phyloP scores from a whole-genome alignment of 1,140 invertebrate species.

The Scaptomyza montana region DNA sequence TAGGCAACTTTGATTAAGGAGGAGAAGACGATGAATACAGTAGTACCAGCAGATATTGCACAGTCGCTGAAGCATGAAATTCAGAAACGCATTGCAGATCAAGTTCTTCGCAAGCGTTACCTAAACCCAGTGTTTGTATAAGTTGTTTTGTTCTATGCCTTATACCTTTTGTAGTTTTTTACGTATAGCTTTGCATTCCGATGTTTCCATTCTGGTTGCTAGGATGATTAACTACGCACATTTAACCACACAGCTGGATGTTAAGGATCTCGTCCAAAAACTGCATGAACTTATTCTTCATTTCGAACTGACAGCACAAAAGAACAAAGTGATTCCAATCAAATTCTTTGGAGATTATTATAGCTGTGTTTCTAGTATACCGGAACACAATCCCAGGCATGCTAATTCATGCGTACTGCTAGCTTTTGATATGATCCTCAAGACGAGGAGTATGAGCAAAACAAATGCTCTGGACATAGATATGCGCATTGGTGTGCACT shows the following conservation, averaged over 20 bases:
- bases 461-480: constrained; percentile 91
- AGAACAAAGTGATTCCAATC: constrained; percentile 90
- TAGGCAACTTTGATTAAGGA: constrained; percentile 73
- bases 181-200: constrained; percentile 92
- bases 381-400: constrained; percentile 88
- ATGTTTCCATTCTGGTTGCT: constrained; percentile 96
- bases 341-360: constrained; percentile 96
- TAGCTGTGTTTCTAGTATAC: constrained; percentile 94
- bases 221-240: constrained; percentile 97
- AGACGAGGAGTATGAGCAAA: constrained; percentile 91
- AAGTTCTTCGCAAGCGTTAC: background rate
- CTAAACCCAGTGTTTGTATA: constrained; percentile 14
- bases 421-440: constrained; percentile 94
- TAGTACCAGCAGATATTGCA: constrained; percentile 92
- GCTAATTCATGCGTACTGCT: constrained; percentile 93
- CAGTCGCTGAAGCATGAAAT: constrained; percentile 90
- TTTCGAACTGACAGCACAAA: constrained; percentile 95
- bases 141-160: background rate
- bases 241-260: constrained; percentile 91
- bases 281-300: constrained; percentile 96
- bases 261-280: constrained; percentile 92
- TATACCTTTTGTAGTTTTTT: constrained; percentile 87
- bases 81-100: constrained; percentile 86
- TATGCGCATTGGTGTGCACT: constrained; percentile 97
- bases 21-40: constrained; percentile 93